Base-by-base conservation (phyloP, 2,888 invertebrate genomes). In the Laothoe populi region DNA sequence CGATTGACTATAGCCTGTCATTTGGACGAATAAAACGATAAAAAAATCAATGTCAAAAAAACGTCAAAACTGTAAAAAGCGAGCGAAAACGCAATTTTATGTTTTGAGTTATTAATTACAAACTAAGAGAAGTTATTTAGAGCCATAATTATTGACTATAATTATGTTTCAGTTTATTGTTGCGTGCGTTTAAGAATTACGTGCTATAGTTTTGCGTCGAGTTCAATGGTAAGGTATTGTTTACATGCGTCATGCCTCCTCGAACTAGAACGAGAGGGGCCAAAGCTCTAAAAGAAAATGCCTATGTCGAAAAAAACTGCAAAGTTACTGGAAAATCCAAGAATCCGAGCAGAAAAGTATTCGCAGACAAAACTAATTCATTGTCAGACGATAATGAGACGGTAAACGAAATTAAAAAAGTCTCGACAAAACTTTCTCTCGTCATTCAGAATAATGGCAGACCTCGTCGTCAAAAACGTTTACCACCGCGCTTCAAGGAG, bases 361-460 rank as follows among this genome's bases (percentile, higher is more conserved):
- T 91, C 67, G 82, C 84, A 0, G 90, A 91, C 66, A 90, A 89
- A 81, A 91, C 90, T 0, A 91, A 90, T 67, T 90, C 91, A 0
- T 84, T 88, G 11, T 90, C 90, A 0, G 91, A 90, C 70, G 88
- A 90, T 59, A 86, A 86, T 72, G 77, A 82, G 64, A 63, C 69
- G 26, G 26, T n/a, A 61, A 61, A 7, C 4, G 42, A 61, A 49
- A 63, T 65, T 1, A 74, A 69, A 46, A 72, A 73, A 64, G 48
- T 59, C 13, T 48, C 62, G 10, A 70, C 66, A 63, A 79, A 78
- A 66, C 62, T 62, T 35, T 53, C 59, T 7, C 10, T 46, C 49
- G 46, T 8, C 49, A 66, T 60, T 45, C 42, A 57, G 35, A 61
- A 46, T 42, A 67, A 62, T 42, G 62, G 59, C 24, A 78, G 81